phyloP scores from a whole-genome alignment of 2,797 vertebrate species.

The Echiichthys vipera region DNA sequence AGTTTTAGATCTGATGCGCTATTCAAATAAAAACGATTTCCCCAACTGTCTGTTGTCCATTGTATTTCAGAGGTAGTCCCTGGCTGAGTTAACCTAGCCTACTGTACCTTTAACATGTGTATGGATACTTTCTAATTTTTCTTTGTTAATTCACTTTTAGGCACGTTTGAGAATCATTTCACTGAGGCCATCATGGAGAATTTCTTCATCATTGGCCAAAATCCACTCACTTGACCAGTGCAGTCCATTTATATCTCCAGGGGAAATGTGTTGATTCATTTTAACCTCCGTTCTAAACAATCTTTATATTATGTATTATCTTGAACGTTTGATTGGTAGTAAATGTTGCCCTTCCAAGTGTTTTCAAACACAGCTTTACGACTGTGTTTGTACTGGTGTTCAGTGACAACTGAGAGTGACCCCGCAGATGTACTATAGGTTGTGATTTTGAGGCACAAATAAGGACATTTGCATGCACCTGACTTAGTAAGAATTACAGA shows the following conservation, averaged over 20 bases:
- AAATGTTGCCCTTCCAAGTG: neutral
- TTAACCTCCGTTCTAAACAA: slow-evolving; percentile 32
- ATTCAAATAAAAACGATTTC: neutral
- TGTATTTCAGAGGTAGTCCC: neutral
- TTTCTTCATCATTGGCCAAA: neutral
- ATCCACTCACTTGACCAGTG: neutral
- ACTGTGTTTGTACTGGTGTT: slow-evolving; percentile 10
- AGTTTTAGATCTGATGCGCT: neutral
- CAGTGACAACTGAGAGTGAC: neutral
- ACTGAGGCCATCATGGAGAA: neutral
- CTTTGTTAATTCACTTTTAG: too few species aligned
- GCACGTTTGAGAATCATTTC: neutral
- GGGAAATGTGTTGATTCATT: neutral
- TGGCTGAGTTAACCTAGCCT: neutral
- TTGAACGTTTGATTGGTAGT: slow-evolving; percentile 3
- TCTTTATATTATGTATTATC: slow-evolving; percentile 12
- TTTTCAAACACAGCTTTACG: slow-evolving; percentile 30
- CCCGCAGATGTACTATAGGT: neutral
- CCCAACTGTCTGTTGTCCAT: neutral
- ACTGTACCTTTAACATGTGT: neutral
- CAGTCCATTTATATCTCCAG: neutral
- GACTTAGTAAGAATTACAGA: neutral
- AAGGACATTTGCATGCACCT: neutral
- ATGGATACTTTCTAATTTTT: neutral
- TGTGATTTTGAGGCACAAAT: neutral